These are phyloP conservation scores for Stenurella melanura DNA, from an alignment of 2,888 invertebrate genomes.

Conservation along the genomic window DNA sequence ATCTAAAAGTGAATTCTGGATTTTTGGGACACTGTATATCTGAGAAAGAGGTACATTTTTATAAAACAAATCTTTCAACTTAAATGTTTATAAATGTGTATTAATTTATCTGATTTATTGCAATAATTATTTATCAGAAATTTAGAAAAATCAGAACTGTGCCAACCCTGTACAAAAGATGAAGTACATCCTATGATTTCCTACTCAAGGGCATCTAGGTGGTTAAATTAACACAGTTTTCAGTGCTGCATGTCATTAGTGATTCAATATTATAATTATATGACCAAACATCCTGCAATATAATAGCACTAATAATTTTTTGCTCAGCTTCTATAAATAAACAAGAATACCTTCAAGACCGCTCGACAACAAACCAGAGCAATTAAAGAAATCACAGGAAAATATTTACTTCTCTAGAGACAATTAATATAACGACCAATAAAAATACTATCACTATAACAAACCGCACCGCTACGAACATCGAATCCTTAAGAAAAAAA, in stretches of 20 bases:
- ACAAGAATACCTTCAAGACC: slow-evolving; percentile 5
- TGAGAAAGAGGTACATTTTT: no score
- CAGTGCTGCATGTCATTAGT: neutral
- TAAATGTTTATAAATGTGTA: no score
- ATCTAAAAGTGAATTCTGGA: no score
- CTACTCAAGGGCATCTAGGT: neutral
- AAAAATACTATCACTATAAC: slow-evolving; percentile 21
- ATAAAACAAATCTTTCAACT: no score
- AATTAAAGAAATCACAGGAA: slow-evolving; percentile 20
- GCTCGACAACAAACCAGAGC: slow-evolving; percentile 4
- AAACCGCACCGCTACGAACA: slow-evolving; percentile 1
- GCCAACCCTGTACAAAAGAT: no score
- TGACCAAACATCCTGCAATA: neutral
- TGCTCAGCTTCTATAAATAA: slow-evolving; percentile 5
- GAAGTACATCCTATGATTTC: neutral
- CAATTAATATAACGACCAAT: slow-evolving; percentile 11
- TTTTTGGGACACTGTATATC: no score
- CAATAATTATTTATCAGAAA: no score
- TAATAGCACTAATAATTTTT: neutral
- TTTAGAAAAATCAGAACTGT: no score
- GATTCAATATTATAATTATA: neutral
- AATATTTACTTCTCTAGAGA: slow-evolving; percentile 1
- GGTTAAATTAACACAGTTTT: neutral
- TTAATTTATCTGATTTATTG: no score
- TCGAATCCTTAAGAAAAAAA: neutral